Base-by-base conservation (phyloP, 2,113 vertebrate genomes). In the Pseudorhombus dupliciocellatus region DNA sequence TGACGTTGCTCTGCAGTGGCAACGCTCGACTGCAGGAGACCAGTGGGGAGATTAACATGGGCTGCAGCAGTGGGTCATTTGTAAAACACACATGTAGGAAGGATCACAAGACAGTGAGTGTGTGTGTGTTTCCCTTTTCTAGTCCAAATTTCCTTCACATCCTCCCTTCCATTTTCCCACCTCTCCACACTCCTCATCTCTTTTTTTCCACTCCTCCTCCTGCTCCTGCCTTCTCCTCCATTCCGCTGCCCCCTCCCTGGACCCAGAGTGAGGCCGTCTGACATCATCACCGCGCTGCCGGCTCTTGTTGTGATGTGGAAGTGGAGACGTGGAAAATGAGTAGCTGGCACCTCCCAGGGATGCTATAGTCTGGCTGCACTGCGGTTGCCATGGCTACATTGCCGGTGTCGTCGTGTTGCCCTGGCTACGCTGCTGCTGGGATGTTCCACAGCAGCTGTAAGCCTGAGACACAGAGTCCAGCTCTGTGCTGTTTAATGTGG, bases 221-320 rank as follows among this genome's bases (percentile, higher is more conserved):
- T 10, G 28, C 4, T 42, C 20, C 22, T 14, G 5, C 20, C 21
- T 63, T 34, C 44, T 30, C 28, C 31, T 24, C 58, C 28, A 42
- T 10, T 48, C 3, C 34, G 4, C 25, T 1, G 0, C 16, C 30
- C 16, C 11, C n/a, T 10, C 58, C 73, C 68, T 70, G 75, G 10
- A 61, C 52, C 30, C 51, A 37, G 4, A 40, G 21, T 26, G 51
- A 66, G 62, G 25, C 53, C 24, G 55, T 20, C 57, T 89, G 90
- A 91, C 85, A 84, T 91, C 90, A 91, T 91, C 89, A 89, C 21
- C 11, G 40, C 2, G 84, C 87, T 83, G 75, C 89, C 59, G 63
- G 7, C 52, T 56, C 25, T 40, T 62, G 60, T 70, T 77, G 73
- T 82, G 83, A 89, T 82, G 87, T 90, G 90, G 90, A 90, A 89